Base-by-base conservation (phyloP, 2,113 vertebrate genomes). In the Macrotis lagotis region DNA sequence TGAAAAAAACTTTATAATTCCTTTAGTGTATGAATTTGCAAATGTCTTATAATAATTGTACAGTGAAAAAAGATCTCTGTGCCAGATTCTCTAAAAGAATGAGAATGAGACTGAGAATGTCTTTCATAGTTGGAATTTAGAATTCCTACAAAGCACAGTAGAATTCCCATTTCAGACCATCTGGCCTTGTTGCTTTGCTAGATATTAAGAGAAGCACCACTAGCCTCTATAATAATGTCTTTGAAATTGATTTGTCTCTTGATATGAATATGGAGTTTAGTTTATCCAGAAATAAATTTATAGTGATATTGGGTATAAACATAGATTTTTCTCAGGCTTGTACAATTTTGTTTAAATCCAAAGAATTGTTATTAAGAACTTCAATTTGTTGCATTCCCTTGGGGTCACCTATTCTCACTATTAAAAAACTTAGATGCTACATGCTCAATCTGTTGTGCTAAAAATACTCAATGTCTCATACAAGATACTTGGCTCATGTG, bases 191-290 rank as follows among this genome's bases (percentile, higher is more conserved):
- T 96, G 12, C 93, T 94, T 97, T 92, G 92, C 92, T 95, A 92
- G 93, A 37, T 92, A 50, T 89, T 93, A 53, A 93, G 50, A 94
- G 83, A 95, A 59, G 14, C 89, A 90, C 96, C 55, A 95, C 25
- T 96, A 3, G 12, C 95, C 51, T 88, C n/a, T 96, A 37, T 92
- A 97, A 96, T 98, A 97, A 97, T 94, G 10, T 94, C 94, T 98
- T 96, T 90, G 59, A 95, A 97, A 94, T 94, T 96, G 88, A 94
- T 97, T 98, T 98, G 26, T 97, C 44, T 96, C 96, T 91, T 97
- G 1, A 2, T 97, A 94, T 95, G 95, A 91, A 96, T 74, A 88
- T 50, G 95, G 12, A 96, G 28, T 93, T 96, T 97, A 95, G 47
- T 94, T 96, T 96, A 91, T 95, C 92, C 89, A 94, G 94, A 98